Evolutionary conservation across 1,140 invertebrate genomes (phyloP).

Genomic region (Ceratina calcarata): DNA sequence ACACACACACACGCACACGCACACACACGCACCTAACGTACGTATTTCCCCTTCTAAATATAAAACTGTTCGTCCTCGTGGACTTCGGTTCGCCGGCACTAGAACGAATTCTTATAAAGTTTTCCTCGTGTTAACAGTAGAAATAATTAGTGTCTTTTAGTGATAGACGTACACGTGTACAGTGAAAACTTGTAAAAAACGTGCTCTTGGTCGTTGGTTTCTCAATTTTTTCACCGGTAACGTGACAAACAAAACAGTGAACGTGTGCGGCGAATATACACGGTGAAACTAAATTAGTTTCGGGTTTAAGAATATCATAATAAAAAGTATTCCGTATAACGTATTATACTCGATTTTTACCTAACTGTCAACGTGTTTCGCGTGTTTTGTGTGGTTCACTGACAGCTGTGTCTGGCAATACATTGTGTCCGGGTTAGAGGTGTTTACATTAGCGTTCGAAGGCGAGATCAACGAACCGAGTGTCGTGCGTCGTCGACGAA

Average conservation of each 20-base stretch:
- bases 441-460: constrained; percentile 4
- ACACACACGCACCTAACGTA: no score
- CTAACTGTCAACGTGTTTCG: no score
- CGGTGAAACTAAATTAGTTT: no score
- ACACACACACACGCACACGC: no score
- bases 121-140: not conserved
- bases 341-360: no score
- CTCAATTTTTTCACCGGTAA: not conserved
- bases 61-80: not conserved
- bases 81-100: no score
- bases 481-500: not conserved
- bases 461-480: not conserved
- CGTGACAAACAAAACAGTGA: not conserved
- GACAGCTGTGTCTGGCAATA: not conserved
- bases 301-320: no score
- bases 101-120: no score
- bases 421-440: not conserved
- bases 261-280: no score
- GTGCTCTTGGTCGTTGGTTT: not conserved
- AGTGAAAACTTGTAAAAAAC: constrained; percentile 10
- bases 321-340: no score
- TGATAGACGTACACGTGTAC: constrained; percentile 25
- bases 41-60: constrained; percentile 17
- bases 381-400: not conserved
- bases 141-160: constrained; percentile 23